These are phyloP conservation scores for Myotis brandtii DNA, from an alignment of 2,113 vertebrate genomes.

Conservation along the genomic window DNA sequence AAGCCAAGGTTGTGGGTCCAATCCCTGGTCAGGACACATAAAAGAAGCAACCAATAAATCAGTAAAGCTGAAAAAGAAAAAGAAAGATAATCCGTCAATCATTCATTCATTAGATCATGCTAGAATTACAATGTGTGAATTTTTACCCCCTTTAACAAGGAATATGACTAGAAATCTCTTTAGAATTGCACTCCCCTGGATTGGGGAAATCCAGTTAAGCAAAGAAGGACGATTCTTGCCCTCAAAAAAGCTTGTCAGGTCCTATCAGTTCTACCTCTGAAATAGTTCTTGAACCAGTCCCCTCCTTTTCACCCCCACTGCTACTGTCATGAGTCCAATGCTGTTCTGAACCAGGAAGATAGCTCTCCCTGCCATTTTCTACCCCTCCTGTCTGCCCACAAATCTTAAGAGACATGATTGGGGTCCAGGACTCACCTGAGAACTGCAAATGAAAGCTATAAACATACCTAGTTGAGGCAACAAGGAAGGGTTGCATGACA, in stretches of 20 bases:
- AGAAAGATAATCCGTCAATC: neutral
- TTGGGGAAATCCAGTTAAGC: neutral
- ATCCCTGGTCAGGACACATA: too few relatives aligned
- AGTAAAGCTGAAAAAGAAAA: too few relatives aligned
- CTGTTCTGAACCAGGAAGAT: neutral
- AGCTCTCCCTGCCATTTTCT: neutral
- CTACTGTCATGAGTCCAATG: neutral
- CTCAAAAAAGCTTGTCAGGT: neutral
- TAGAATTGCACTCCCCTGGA: neutral
- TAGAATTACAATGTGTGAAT: neutral
- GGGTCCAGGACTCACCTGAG: neutral
- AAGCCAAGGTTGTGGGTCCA: too few relatives aligned
- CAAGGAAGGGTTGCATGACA: neutral
- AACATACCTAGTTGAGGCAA: neutral
- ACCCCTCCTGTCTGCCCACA: neutral
- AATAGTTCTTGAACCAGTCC: neutral
- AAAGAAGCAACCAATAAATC: too few relatives aligned
- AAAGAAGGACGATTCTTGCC: neutral
- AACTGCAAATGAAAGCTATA: neutral
- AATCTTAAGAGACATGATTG: neutral
- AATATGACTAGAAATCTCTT: neutral
- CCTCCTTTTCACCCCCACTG: neutral
- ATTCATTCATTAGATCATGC: neutral
- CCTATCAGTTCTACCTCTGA: neutral
- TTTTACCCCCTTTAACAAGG: neutral